Base-by-base conservation (phyloP, 2,113 vertebrate genomes). In the Cricetomys ansorgei region DNA sequence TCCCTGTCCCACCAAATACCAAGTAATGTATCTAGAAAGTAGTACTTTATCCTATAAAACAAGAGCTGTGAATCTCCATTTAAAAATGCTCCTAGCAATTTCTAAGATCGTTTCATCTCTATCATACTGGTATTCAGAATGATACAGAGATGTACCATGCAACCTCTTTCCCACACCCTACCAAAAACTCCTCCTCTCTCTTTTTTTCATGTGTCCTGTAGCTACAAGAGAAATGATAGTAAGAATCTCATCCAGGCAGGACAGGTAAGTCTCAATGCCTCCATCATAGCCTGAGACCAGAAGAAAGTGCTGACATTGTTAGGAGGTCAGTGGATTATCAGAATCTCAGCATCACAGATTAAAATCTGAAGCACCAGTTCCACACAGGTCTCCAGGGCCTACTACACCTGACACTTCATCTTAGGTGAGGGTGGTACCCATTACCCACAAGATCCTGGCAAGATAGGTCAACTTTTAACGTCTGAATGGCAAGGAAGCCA, bases 201-300 rank as follows among this genome's bases (percentile, higher is more conserved):
- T 53, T 79, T 48, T 67, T n/a, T 23, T 27, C 48, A 9, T 73
- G 5, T 65, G 31, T 59, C 64, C 27, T 93, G 17, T 21, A 72
- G 10, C 10, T 62, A 0, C 17, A 81, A 67, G 21, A 93, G 37
- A 96, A 94, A 94, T 50, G 2, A 73, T 85, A 13, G 2, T 31
- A 94, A 93, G 48, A 73, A 92, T 11, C 7, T 94, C 53, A 89
- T 23, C 48, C 62, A 87, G 43, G 72, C 37, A 89, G 88, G 53
- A 67, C 21, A 76, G 17, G 11, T 48, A 76, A 40, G 6, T 89
- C 53, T 37, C 64, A 29, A n/a, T 6, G 59, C 13, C 86, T 79
- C 19, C 17, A 0, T 34, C 75, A 37, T 62, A 48, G 62, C 43
- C 37, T 62, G 81, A 85, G 13, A 83, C 64, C 19, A 64, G 31